Conservation (phyloP, 2,888 invertebrate species). For the Thera britannica region DNA sequence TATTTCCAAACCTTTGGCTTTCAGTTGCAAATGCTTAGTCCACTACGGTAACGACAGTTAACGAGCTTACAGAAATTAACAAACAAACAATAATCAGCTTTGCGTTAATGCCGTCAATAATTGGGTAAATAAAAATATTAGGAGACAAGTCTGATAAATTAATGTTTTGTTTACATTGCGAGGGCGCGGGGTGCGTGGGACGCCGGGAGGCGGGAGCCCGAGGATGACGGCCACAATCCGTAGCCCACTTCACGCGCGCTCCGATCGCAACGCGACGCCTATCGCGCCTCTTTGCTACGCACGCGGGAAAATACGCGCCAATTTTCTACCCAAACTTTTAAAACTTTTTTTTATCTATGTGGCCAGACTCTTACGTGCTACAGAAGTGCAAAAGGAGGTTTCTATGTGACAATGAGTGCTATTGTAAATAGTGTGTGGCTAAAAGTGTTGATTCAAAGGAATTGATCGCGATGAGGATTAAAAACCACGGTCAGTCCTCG, state of each 20-base stretch:
- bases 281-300: slow-evolving; percentile 45
- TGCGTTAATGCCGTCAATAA: slow-evolving; percentile 5
- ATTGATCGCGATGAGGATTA: slow-evolving; percentile 59
- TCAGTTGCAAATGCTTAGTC: too few species aligned
- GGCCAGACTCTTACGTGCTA: background rate
- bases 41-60: background rate
- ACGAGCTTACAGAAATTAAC: background rate
- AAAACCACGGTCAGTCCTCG: slow-evolving; percentile 57
- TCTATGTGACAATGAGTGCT: slow-evolving; percentile 37
- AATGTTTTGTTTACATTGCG: slow-evolving; percentile 54
- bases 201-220: slow-evolving; percentile 64
- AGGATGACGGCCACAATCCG: slow-evolving; percentile 51
- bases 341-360: slow-evolving; percentile 29
- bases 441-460: slow-evolving; percentile 36
- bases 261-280: slow-evolving; percentile 70
- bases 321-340: slow-evolving; percentile 37
- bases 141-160: slow-evolving; percentile 20
- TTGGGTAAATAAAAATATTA: slow-evolving; percentile 15
- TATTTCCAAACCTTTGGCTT: too few species aligned
- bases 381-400: slow-evolving; percentile 27
- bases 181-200: slow-evolving; percentile 59
- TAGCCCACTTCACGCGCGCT: slow-evolving; percentile 66
- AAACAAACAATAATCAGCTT: slow-evolving; percentile 9
- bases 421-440: slow-evolving; percentile 32
- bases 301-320: slow-evolving; percentile 49